phyloP scores from a whole-genome alignment of 2,888 invertebrate genomes.

The Microctonus brassicae region DNA sequence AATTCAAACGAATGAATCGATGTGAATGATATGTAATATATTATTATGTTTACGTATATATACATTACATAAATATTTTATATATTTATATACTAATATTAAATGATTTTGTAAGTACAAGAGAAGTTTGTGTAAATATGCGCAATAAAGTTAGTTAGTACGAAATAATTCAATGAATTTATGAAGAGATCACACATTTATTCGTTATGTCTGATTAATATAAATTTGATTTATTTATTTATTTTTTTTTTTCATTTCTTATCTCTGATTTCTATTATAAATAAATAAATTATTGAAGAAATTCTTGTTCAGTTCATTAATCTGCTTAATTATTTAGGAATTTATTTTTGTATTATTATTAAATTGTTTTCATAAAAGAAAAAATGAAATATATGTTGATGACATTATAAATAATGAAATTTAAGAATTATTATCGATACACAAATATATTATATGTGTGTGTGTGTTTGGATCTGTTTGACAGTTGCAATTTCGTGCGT shows the following conservation, averaged over 20 bases:
- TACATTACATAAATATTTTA: conserved; percentile 38
- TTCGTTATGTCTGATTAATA: neutral
- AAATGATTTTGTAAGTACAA: conserved; percentile 42
- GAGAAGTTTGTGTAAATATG: conserved; percentile 34
- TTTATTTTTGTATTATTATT: neutral
- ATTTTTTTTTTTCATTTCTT: conserved; percentile 15
- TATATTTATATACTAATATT: conserved; percentile 36
- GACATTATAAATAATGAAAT: neutral
- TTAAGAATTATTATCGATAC: neutral
- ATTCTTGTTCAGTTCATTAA: neutral
- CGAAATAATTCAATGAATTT: neutral
- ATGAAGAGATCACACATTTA: neutral
- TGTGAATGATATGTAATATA: conserved; percentile 48
- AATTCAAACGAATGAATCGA: neutral
- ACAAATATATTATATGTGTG: neutral
- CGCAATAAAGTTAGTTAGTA: conserved; percentile 21
- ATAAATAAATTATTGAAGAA: conserved; percentile 12
- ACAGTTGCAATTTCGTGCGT: neutral
- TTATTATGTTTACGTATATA: conserved; percentile 42
- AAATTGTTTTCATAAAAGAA: neutral
- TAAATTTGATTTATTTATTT: conserved; percentile 17
- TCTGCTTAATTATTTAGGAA: neutral
- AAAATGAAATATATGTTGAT: neutral
- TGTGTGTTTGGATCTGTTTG: neutral
- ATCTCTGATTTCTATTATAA: conserved; percentile 1